phyloP scores from a whole-genome alignment of 2,888 invertebrate genomes.

The Machimus rusticus region DNA sequence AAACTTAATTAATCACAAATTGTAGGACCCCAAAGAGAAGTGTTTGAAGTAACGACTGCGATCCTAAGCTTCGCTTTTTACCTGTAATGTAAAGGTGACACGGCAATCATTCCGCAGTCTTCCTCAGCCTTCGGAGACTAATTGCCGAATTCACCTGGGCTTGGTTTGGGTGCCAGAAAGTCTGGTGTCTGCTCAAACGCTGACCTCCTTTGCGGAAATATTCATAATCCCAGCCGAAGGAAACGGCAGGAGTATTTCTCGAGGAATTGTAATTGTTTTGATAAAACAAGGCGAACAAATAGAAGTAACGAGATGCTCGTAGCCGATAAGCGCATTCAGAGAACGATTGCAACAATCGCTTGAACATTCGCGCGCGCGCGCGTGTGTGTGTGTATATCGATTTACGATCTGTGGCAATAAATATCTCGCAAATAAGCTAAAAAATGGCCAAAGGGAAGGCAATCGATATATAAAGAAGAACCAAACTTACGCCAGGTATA shows the following conservation, averaged over 20 bases:
- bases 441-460: conserved; percentile 45
- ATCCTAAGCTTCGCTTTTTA: not conserved
- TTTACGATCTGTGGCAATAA: conserved; percentile 63
- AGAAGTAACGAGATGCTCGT: conserved; percentile 14
- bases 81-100: not conserved
- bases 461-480: conserved; percentile 39
- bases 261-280: conserved; percentile 36
- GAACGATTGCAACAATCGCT: conserved; percentile 41
- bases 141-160: not conserved
- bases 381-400: conserved; percentile 59
- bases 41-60: not conserved
- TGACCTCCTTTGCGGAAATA: conserved; percentile 1
- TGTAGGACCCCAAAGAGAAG: not conserved
- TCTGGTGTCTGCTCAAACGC: not conserved
- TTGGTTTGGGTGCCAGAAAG: not conserved
- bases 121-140: not conserved
- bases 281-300: conserved; percentile 29
- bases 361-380: not conserved
- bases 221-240: not conserved
- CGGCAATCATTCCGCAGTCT: not conserved
- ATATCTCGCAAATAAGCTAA: conserved; percentile 64
- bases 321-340: conserved; percentile 16
- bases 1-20: not conserved
- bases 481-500: conserved; percentile 20
- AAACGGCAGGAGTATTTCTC: conserved; percentile 23